Percentiles rank a stretch among this genome's conserved stretches.
Conservation (phyloP, 2,888 invertebrate genomes). For the Eristalinus sepulchralis region DNA sequence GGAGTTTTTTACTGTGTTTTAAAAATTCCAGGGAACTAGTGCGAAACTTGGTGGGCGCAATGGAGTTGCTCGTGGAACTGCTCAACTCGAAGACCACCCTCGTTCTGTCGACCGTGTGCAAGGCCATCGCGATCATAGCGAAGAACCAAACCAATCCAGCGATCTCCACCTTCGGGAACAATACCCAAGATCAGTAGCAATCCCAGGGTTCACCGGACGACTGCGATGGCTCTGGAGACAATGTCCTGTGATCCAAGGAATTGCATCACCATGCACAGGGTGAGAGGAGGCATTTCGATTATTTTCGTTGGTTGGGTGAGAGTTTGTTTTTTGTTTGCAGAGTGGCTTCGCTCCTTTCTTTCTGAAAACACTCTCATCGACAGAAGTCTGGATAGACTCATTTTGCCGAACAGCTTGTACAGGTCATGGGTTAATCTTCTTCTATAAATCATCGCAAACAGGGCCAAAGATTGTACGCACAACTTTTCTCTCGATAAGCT, state of each 20-base stretch:
- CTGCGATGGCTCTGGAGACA: conserved; percentile 93
- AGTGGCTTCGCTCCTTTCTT: conserved; percentile 91
- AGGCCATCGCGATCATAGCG: conserved; percentile 95
- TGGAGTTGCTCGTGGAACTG: conserved; percentile 95
- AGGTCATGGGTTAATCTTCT: too few relatives aligned
- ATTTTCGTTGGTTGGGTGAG: conserved; percentile 80
- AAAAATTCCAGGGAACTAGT: conserved; percentile 97
- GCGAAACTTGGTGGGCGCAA: conserved; percentile 95
- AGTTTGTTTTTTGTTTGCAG: conserved; percentile 79
- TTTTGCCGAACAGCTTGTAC: too few relatives aligned
- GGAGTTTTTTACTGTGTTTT: too few relatives aligned
- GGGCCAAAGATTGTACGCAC: too few relatives aligned
- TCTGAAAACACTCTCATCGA: conserved; percentile 92
- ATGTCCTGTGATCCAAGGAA: conserved; percentile 95
- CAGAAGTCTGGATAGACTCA: too few relatives aligned
- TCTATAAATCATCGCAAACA: too few relatives aligned
- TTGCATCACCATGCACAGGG: conserved; percentile 96
- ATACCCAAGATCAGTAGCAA: conserved; percentile 91
- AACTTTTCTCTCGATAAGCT: too few relatives aligned
- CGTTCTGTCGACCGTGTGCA: conserved; percentile 94
- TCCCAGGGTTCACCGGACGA: conserved; percentile 90
- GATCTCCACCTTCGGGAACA: conserved; percentile 93
- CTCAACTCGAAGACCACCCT: conserved; percentile 89
- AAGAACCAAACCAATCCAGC: conserved; percentile 95
- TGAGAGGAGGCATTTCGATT: conserved; percentile 75